A percentile compares a stretch with the other conserved stretches of the same genome.
Evolutionary conservation across 2,888 invertebrate species (phyloP).

Genomic region (Eudemis profundana): DNA sequence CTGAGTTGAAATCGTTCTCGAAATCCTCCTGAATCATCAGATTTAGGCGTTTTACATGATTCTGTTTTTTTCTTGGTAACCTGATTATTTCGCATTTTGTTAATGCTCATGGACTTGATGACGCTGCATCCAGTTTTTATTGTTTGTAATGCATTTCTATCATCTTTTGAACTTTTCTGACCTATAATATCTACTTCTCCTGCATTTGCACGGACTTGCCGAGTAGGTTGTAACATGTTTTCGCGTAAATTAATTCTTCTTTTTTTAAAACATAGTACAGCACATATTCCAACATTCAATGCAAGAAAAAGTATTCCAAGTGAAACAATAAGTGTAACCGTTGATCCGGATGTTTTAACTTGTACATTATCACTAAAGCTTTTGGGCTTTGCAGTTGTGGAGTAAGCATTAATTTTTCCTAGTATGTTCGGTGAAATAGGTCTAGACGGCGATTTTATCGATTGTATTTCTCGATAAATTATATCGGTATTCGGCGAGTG

Average conservation of each 20-base stretch:
- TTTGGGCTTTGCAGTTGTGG: constrained; percentile 64
- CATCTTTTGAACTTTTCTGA: constrained; percentile 76
- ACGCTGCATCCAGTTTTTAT: constrained; percentile 85
- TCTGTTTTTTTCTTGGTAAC: constrained; percentile 84
- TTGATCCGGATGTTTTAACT: constrained; percentile 85
- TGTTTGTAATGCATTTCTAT: constrained; percentile 74
- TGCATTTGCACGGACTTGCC: constrained; percentile 80
- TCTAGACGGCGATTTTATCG: constrained; percentile 71
- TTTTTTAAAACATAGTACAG: constrained; percentile 88
- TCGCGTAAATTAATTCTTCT: constrained; percentile 83
- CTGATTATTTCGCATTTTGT: constrained; percentile 80
- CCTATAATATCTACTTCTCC: constrained; percentile 81
- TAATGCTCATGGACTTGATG: constrained; percentile 84
- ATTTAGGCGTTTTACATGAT: constrained; percentile 83
- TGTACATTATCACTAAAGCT: constrained; percentile 57
- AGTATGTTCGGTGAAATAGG: constrained; percentile 66
- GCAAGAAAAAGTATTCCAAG: constrained; percentile 89
- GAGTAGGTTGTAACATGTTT: constrained; percentile 72
- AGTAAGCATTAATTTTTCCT: constrained; percentile 60
- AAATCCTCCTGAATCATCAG: constrained; percentile 84
- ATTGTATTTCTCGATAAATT: constrained; percentile 73
- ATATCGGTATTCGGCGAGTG: constrained; percentile 62
- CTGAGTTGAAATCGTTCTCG: constrained; percentile 87
- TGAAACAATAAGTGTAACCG: constrained; percentile 86
- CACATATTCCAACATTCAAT: constrained; percentile 89